Base-by-base conservation (phyloP, 1,140 invertebrate species). In the Drepana arcuata region DNA sequence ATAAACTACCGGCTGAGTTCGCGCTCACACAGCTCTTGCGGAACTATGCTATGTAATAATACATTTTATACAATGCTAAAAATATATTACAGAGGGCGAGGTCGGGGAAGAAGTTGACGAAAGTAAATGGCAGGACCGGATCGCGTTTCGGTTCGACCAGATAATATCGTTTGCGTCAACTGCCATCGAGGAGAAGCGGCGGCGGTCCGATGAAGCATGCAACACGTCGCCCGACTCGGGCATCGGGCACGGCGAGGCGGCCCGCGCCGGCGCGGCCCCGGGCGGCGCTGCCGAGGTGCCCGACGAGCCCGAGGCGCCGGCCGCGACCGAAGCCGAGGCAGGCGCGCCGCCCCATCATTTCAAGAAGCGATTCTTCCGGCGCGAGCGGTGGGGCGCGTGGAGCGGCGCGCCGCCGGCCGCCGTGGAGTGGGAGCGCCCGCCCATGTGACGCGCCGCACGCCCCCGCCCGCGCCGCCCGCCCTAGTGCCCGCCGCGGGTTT, bases 161-260 rank as follows among this genome's bases (percentile, higher is more conserved):
- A 83, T 95, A 43, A 91, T 95, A 38, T 93, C 92, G 14, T 92
- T 95, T 70, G 93, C 93, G 4, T 93, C 92, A 2, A 93, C 92
- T 1, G 93, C 94, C 56, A 83, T 95, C 51, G 92, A 94, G 61
- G 92, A 93, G 66, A 86, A 92, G 44, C 85, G 92, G 16, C 68
- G 82, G 33, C 85, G 91, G 41, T 93, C 91, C 0, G 89, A 89
- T 48, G 87, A 87, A 42, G 79, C 86, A 41, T 88, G 87, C 42
- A 93, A 92, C 58, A 92, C 91, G 7, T 92, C 91, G 45, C 91
- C 91, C 0, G 91, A 92, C 70, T 91, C 90, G 26, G 91, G 91
- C 40, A 88, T 92, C 31, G 91, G 90, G n/a, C 89, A 90, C 44
- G 89, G 89, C 36, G 86, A 86, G 52, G 63, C 83, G 41, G 83